A percentile compares a stretch with the other conserved stretches of the same genome.
These are phyloP conservation scores for Tor tambroides DNA, from an alignment of 2,113 vertebrate genomes.

Conservation along the genomic window DNA sequence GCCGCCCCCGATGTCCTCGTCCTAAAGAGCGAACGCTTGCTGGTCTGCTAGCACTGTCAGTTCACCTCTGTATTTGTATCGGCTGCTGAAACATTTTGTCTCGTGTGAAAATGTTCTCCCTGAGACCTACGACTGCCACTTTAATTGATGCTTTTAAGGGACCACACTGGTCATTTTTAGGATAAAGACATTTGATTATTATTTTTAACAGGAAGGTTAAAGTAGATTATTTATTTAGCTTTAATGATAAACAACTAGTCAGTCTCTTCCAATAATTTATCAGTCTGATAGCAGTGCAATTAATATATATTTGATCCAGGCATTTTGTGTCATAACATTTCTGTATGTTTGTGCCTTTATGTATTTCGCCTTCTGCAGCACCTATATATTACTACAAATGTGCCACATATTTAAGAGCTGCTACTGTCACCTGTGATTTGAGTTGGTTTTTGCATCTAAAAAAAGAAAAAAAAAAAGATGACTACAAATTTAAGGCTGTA, in stretches of 20 bases:
- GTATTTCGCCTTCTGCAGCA: constrained; percentile 84
- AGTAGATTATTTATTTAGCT: constrained; percentile 55
- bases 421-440: constrained; percentile 87
- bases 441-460: constrained; percentile 79
- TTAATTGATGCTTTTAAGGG: constrained; percentile 59
- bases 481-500: constrained; percentile 82
- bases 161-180: constrained; percentile 60
- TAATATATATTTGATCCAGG: constrained; percentile 60
- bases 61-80: constrained; percentile 83
- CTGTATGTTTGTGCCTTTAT: constrained; percentile 89
- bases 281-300: constrained; percentile 49
- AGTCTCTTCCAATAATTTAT: constrained; percentile 49
- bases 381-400: constrained; percentile 73
- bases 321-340: constrained; percentile 73
- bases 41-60: constrained; percentile 75
- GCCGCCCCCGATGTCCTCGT: constrained; percentile 64
- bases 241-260: constrained; percentile 17
- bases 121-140: constrained; percentile 61
- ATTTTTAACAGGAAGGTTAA: constrained; percentile 39
- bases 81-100: constrained; percentile 79
- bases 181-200: constrained; percentile 22
- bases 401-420: constrained; percentile 84
- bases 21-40: constrained; percentile 68
- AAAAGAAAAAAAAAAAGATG: constrained; percentile 62
- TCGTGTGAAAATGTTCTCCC: constrained; percentile 66